Evolutionary conservation across 1,140 invertebrate genomes (phyloP).

Genomic region (Proales similis): DNA sequence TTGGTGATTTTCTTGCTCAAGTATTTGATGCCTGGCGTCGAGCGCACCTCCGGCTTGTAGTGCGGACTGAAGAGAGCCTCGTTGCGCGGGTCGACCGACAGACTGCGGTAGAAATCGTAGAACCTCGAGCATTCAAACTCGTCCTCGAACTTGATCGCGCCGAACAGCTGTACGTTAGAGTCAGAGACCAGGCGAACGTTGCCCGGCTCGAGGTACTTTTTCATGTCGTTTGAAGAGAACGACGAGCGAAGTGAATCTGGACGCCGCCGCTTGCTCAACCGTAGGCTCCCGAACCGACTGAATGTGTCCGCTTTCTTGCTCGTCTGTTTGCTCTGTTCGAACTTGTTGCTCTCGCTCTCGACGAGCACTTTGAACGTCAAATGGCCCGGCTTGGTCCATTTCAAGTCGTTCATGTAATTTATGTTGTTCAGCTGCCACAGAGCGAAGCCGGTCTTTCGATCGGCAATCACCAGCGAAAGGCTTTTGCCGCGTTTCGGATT

Average conservation of each 20-base stretch:
- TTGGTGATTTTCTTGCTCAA: constrained; percentile 24
- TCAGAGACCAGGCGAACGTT: no score
- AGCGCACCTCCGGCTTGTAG: background rate
- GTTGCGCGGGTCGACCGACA: constrained; percentile 16
- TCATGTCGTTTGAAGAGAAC: no score
- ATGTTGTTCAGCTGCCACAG: constrained; percentile 4
- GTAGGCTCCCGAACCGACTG: no score
- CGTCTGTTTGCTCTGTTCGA: no score
- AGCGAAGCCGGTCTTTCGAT: constrained; percentile 26
- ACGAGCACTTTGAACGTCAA: constrained; percentile 17
- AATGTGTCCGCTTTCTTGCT: no score
- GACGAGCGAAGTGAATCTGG: no score
- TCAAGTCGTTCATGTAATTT: constrained; percentile 21
- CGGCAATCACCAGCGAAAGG: constrained; percentile 13
- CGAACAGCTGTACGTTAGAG: background rate
- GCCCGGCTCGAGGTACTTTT: no score
- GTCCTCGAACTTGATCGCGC: constrained; percentile 11
- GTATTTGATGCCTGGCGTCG: background rate
- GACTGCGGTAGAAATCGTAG: constrained; percentile 22
- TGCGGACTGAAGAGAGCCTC: constrained; percentile 31
- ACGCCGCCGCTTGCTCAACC: no score
- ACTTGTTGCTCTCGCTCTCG: no score
- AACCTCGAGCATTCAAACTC: constrained; percentile 30
- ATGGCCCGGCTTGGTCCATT: constrained; percentile 28
- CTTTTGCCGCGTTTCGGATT: constrained; percentile 30